Evolutionary conservation across 2,113 vertebrate species (phyloP), one percentile per base, ranked within the genome.

Genomic region (Sakesphorus luctuosus): DNA sequence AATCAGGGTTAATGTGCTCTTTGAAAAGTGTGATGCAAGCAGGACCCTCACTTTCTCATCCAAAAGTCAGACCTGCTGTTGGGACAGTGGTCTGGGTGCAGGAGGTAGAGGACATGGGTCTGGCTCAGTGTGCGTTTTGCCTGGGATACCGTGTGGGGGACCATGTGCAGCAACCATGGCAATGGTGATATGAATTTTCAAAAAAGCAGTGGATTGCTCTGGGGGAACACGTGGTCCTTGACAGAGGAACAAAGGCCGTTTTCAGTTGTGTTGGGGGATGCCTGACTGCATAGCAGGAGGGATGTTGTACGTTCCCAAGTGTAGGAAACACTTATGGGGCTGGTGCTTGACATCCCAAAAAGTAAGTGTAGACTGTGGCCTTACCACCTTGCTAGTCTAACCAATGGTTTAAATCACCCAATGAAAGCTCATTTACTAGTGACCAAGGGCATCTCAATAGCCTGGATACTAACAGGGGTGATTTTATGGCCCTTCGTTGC

Each of bases 1-100:
- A 97, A 96, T 97, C 95, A 96, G 92, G 84, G 94, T 96, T 96
- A 87, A 97, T 91, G 90, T 92, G 82, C 79, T 96, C 77, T 97
- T 89, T 96, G 86, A 96, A 77, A 93, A 95, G 91, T 77, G 84
- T 94, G 87, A 86, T 94, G 55, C 79, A 79, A 90, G 87, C 71
- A 86, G 92, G 95, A 96, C 87, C 76, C 81, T 79, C 1, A 0
- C 43, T 92, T 95, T 96, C 73, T 93, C 89, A 92, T 78, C 79
- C 69, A 58, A 69, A 88, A 65, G 87, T 95, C 93, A 79, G 84
- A 47, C 46, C 43, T 68, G 59, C 53, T 92, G 69, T 38, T 49
- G 91, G 52, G 47, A 71, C 40, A n/a, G 21, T 40, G 73, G 38
- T 43, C 87, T 76, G 74, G 58, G 13, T 49, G 35, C 3, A 4